Percentiles rank a stretch among this genome's conserved stretches.
Evolutionary conservation across 2,113 vertebrate species (phyloP).

Genomic region (Neodon shergylaensis): DNA sequence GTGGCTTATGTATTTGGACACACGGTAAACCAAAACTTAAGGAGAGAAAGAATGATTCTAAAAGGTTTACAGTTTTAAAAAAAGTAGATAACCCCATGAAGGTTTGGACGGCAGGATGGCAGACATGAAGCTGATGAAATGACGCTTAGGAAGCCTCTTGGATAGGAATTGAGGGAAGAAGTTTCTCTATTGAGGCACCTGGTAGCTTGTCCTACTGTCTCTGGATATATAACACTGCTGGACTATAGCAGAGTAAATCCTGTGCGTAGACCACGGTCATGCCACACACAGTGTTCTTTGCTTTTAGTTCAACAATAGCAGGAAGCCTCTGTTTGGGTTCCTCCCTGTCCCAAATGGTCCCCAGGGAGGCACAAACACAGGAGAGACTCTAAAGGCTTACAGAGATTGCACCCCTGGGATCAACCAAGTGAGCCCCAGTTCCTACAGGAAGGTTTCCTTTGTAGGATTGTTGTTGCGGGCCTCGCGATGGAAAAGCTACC

Average conservation of each 20-base stretch:
- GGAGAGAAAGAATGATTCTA: background rate
- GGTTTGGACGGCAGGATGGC: background rate
- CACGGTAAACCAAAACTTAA: background rate
- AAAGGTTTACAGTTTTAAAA: background rate
- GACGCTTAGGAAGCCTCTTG: background rate
- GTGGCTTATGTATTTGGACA: background rate
- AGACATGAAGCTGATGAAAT: background rate
- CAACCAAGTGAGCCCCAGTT: slow-evolving; percentile 35
- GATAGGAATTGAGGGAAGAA: background rate
- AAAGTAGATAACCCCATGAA: background rate
- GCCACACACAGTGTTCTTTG: slow-evolving; percentile 68
- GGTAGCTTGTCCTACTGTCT: background rate
- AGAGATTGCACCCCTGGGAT: slow-evolving; percentile 25
- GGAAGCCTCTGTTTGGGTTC: slow-evolving; percentile 79
- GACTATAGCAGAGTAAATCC: background rate
- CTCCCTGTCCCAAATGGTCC: slow-evolving; percentile 75
- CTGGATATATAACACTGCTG: background rate
- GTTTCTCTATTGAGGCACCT: background rate
- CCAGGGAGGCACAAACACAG: slow-evolving; percentile 44
- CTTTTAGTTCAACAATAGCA: slow-evolving; percentile 70
- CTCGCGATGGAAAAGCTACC: background rate
- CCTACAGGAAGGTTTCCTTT: slow-evolving; percentile 68
- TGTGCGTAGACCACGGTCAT: background rate
- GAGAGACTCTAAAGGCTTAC: slow-evolving; percentile 60
- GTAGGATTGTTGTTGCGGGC: slow-evolving; percentile 26